phyloP scores from a whole-genome alignment of 2,797 vertebrate genomes.

The Hylomyscus alleni region DNA sequence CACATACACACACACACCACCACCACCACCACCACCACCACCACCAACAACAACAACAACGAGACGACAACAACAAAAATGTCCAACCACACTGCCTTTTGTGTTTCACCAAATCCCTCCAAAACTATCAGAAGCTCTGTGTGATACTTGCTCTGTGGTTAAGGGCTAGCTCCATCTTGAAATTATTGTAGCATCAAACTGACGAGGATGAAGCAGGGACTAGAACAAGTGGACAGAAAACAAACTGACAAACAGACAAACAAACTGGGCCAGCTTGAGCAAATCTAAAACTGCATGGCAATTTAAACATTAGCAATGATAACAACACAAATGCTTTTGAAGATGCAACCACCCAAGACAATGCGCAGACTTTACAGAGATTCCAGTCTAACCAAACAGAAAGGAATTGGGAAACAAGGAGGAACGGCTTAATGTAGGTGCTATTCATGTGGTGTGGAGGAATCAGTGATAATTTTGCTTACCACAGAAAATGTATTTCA shows the following conservation, averaged over 20 bases:
- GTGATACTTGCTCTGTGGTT: background rate
- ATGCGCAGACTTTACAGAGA: background rate
- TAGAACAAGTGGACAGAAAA: background rate
- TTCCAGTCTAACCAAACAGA: background rate
- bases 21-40: too few species aligned
- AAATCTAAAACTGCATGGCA: background rate
- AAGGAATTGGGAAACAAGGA: background rate
- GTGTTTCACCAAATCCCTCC: background rate
- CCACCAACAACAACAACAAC: background rate
- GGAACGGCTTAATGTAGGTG: background rate
- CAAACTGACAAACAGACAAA: background rate
- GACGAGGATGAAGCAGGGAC: background rate
- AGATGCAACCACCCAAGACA: background rate
- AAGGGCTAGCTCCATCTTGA: background rate
- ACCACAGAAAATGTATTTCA: background rate
- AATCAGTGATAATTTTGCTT: slow-evolving; percentile 5
- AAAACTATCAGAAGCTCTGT: background rate
- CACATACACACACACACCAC: background rate
- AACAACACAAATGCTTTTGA: background rate
- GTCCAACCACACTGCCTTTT: background rate
- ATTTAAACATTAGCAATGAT: background rate
- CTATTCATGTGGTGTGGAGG: background rate
- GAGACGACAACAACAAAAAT: background rate
- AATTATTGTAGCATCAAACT: background rate
- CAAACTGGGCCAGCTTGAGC: background rate